Evolutionary conservation across 2,888 invertebrate species (phyloP).

Genomic region (Eumacrocentrus americanus): DNA sequence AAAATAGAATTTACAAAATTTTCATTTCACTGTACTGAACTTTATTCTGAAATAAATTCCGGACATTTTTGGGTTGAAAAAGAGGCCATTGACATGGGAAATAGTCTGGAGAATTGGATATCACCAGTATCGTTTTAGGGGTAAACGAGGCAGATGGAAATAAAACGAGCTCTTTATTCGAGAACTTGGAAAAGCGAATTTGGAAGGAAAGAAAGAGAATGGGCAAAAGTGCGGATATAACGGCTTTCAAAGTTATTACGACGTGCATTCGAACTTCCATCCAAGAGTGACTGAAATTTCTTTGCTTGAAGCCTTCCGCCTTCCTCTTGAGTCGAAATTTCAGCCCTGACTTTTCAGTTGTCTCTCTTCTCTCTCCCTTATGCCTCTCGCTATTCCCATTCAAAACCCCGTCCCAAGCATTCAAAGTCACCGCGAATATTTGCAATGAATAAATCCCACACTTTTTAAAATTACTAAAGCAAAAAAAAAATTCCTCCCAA

Average conservation of each 20-base stretch:
- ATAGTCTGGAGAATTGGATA: slow-evolving; percentile 12
- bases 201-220: background rate
- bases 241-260: slow-evolving; percentile 8
- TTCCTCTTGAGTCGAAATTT: background rate
- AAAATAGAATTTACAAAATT: too few species aligned
- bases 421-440: background rate
- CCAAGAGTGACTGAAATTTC: background rate
- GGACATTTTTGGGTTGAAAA: background rate
- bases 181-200: background rate
- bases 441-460: background rate
- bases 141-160: slow-evolving; percentile 6
- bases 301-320: background rate
- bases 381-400: background rate
- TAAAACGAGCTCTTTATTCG: background rate
- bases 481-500: background rate
- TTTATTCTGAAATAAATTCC: background rate
- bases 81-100: slow-evolving; percentile 12
- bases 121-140: slow-evolving; percentile 4
- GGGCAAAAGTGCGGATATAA: too few species aligned
- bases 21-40: too few species aligned
- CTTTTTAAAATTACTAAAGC: background rate
- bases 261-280: slow-evolving; percentile 3
- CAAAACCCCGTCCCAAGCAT: background rate
- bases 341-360: background rate
- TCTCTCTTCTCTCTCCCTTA: background rate